Evolutionary conservation across 2,888 invertebrate species (phyloP).

Genomic region (Eupeodes latifasciatus): DNA sequence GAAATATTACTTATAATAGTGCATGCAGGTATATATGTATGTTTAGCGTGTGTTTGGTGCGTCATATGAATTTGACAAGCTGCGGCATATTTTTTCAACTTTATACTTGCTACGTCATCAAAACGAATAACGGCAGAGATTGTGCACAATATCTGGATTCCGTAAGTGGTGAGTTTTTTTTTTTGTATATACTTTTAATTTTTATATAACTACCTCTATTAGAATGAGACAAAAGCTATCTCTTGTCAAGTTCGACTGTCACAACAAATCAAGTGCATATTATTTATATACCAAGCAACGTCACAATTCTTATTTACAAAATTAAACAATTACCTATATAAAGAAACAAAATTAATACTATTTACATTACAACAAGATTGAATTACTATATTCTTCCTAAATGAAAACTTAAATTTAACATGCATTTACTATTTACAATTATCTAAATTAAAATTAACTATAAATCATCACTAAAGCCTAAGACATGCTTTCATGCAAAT

Average conservation of each 20-base stretch:
- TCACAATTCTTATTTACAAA: too few species aligned
- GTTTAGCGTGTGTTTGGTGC: too few species aligned
- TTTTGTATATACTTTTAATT: background rate
- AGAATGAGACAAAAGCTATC: background rate
- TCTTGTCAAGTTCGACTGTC: too few species aligned
- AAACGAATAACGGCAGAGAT: too few species aligned
- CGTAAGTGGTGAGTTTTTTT: too few species aligned
- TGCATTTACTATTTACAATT: too few species aligned
- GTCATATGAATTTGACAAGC: conserved; percentile 2
- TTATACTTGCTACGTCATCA: too few species aligned
- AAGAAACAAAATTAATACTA: too few species aligned
- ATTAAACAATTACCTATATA: too few species aligned
- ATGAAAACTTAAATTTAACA: background rate
- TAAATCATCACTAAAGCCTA: background rate
- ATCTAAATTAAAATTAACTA: background rate
- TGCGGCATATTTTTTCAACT: background rate
- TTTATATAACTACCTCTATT: background rate
- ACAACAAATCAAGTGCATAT: too few species aligned
- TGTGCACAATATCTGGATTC: too few species aligned
- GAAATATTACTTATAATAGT: background rate
- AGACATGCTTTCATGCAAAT: background rate
- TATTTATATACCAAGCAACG: too few species aligned
- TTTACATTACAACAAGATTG: background rate
- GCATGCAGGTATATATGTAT: background rate
- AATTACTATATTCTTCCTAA: background rate